These are phyloP conservation scores for Palythoa grandis DNA, from an alignment of 92 coral and sea anemone species.

Conservation along the genomic window DNA sequence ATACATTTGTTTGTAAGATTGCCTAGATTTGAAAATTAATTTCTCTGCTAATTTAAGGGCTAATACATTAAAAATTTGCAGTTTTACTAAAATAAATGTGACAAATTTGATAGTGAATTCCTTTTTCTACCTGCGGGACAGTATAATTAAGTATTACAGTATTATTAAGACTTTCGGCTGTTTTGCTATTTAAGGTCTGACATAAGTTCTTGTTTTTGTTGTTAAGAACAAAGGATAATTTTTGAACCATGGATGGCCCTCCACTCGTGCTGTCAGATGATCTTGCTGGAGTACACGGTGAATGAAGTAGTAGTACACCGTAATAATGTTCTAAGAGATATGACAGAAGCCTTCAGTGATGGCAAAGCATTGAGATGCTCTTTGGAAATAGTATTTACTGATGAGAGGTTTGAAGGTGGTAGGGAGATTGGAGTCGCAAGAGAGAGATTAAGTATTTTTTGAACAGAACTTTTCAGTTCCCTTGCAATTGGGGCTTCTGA, in stretches of 20 bases:
- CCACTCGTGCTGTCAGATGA: slow-evolving; percentile 3
- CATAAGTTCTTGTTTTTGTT: slow-evolving; percentile 18
- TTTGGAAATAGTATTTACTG: slow-evolving; percentile 5
- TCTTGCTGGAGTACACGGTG: slow-evolving; percentile 7
- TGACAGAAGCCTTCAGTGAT: neutral
- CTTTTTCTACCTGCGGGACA: neutral
- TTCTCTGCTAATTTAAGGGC: too few species aligned
- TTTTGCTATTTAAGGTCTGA: slow-evolving; percentile 9
- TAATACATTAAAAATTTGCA: too few species aligned
- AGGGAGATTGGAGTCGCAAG: slow-evolving; percentile 55
- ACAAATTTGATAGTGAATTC: too few species aligned
- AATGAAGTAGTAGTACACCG: slow-evolving; percentile 8
- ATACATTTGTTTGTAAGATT: too few species aligned
- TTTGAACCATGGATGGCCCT: slow-evolving; percentile 15
- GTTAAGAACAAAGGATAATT: slow-evolving; percentile 6
- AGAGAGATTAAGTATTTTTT: slow-evolving; percentile 51
- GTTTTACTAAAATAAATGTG: too few species aligned
- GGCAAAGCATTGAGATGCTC: neutral
- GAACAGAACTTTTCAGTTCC: slow-evolving; percentile 43
- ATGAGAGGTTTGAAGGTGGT: slow-evolving; percentile 58
- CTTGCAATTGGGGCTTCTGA: slow-evolving; percentile 52
- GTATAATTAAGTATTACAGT: neutral
- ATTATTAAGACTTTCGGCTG: neutral
- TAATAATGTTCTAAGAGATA: neutral
- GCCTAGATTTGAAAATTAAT: too few species aligned